These are phyloP conservation scores for Pseudomyrmex cubaensis DNA, from an alignment of 1,140 invertebrate genomes.

Conservation along the genomic window DNA sequence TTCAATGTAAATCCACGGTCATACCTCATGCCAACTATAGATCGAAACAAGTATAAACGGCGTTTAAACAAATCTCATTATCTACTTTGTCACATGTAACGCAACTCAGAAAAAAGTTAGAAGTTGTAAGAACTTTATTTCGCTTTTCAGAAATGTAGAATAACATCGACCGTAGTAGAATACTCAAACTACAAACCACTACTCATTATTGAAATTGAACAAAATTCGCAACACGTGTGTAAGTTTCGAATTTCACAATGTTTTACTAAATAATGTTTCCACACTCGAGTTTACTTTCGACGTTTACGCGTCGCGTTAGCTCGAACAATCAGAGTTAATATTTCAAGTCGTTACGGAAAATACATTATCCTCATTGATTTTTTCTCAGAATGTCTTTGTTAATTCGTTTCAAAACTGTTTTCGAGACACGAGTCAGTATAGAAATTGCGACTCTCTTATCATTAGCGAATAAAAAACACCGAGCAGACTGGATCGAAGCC, in stretches of 20 bases:
- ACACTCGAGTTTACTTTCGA: no score
- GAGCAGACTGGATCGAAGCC: constrained; percentile 10
- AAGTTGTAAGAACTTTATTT: background rate
- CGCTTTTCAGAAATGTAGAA: background rate
- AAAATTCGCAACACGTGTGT: no score
- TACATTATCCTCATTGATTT: no score
- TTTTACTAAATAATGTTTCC: no score
- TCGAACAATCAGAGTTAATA: no score
- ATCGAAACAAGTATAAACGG: constrained; percentile 27
- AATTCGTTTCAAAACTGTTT: constrained; percentile 34
- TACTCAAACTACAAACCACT: background rate
- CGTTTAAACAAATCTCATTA: constrained; percentile 26
- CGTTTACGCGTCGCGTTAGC: no score
- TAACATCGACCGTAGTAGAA: background rate
- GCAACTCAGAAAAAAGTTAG: background rate
- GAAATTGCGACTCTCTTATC: background rate
- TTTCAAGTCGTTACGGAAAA: no score
- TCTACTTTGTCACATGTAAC: constrained; percentile 13
- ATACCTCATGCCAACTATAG: constrained; percentile 32
- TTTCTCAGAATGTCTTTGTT: no score
- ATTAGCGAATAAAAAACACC: constrained; percentile 23
- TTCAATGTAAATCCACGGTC: constrained; percentile 25
- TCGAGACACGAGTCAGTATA: background rate
- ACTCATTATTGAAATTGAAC: background rate
- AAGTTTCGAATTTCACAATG: no score